These are phyloP conservation scores for Cottoperca gobio DNA, from an alignment of 2,797 vertebrate genomes.

Conservation along the genomic window DNA sequence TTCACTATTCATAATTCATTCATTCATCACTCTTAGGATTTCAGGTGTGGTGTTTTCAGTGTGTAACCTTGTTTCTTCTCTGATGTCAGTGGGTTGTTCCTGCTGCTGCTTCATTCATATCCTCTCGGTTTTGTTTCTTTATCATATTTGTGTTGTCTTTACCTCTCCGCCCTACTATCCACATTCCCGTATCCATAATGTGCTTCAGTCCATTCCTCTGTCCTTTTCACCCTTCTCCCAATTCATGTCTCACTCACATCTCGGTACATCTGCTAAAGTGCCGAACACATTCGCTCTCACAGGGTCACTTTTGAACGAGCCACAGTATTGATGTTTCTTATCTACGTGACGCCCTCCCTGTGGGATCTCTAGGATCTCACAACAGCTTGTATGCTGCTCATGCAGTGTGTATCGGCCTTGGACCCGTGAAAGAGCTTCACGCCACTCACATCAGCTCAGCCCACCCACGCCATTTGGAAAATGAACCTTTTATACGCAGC, in stretches of 20 bases:
- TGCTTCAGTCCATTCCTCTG: slow-evolving; percentile 6
- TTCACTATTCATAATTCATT: too few relatives aligned
- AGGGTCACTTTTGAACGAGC: slow-evolving; percentile 32
- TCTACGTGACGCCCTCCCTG: slow-evolving; percentile 23
- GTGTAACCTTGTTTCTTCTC: slow-evolving; percentile 14
- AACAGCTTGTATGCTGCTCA: slow-evolving; percentile 17
- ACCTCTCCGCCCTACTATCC: neutral
- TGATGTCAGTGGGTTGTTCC: neutral
- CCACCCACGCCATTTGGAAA: slow-evolving; percentile 33
- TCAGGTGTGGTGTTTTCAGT: slow-evolving; percentile 19
- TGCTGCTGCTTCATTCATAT: neutral
- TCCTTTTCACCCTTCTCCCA: neutral
- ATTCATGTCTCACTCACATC: slow-evolving; percentile 20
- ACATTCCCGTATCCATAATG: neutral
- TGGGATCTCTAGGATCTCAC: neutral
- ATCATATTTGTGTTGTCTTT: neutral
- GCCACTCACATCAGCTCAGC: slow-evolving; percentile 9
- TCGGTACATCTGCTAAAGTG: slow-evolving; percentile 21
- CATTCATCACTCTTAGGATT: slow-evolving; percentile 44
- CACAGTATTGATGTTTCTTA: slow-evolving; percentile 38
- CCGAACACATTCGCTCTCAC: slow-evolving; percentile 15
- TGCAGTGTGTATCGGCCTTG: neutral
- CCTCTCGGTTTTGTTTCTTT: neutral
- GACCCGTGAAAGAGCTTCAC: slow-evolving; percentile 14
- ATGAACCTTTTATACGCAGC: slow-evolving; percentile 13